phyloP scores from a whole-genome alignment of 2,113 vertebrate species.

The Eudyptes chrysolophus region DNA sequence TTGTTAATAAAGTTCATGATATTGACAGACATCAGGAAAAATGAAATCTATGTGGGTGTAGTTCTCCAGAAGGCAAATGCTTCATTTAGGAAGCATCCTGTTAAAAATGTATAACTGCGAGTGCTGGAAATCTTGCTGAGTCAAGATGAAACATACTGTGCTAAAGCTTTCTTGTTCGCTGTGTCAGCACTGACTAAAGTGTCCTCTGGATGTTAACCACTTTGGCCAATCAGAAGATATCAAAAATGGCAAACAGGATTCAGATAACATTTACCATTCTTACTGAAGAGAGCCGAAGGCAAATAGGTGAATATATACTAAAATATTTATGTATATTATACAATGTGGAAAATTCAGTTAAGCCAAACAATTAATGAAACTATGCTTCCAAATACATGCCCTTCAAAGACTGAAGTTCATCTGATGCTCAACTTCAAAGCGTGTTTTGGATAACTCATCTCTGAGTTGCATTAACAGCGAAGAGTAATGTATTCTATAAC shows the following conservation, averaged over 20 bases:
- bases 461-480: background rate
- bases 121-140: slow-evolving; percentile 26
- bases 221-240: background rate
- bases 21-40: slow-evolving; percentile 48
- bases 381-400: background rate
- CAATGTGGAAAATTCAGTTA: background rate
- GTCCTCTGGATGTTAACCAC: background rate
- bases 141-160: background rate
- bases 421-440: background rate
- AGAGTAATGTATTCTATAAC: background rate
- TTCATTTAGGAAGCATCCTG: background rate
- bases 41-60: slow-evolving; percentile 41
- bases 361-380: background rate
- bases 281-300: background rate
- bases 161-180: background rate
- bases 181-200: background rate
- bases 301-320: background rate
- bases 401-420: background rate
- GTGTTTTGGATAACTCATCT: background rate
- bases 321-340: background rate
- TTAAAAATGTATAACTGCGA: background rate
- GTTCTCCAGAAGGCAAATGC: slow-evolving; percentile 1
- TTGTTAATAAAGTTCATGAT: slow-evolving; percentile 65
- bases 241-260: background rate
- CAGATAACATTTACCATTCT: background rate